Conservation (phyloP, 2,113 vertebrate species). For the Hipposideros armiger region DNA sequence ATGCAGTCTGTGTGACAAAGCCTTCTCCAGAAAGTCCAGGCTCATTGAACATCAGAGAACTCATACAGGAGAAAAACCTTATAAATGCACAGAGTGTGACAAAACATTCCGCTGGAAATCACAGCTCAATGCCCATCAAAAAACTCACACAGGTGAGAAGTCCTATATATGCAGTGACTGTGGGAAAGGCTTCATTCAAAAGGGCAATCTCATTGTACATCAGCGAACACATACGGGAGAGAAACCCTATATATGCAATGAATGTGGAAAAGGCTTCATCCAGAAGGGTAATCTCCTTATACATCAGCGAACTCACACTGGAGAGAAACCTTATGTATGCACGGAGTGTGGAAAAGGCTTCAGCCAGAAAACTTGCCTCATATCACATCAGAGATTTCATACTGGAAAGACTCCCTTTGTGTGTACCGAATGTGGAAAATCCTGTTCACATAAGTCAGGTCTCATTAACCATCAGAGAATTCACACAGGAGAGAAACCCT, state of each 20-base stretch:
- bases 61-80: constrained; percentile 71
- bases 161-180: constrained; percentile 64
- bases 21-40: constrained; percentile 70
- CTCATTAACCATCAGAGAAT: constrained; percentile 42
- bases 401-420: constrained; percentile 56
- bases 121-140: constrained; percentile 68
- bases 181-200: constrained; percentile 64
- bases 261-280: constrained; percentile 73
- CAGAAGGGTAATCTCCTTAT: constrained; percentile 49
- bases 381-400: constrained; percentile 47
- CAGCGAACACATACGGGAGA: constrained; percentile 44
- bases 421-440: constrained; percentile 31
- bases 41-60: constrained; percentile 75
- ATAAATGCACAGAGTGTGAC: constrained; percentile 69
- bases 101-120: constrained; percentile 70
- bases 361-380: constrained; percentile 66
- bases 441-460: constrained; percentile 47
- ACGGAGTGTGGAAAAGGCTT: constrained; percentile 53
- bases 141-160: constrained; percentile 75
- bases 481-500: constrained; percentile 58
- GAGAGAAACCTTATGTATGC: constrained; percentile 68
- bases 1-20: constrained; percentile 69
- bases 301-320: constrained; percentile 45
- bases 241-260: constrained; percentile 55
- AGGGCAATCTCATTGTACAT: constrained; percentile 59